Base-by-base conservation (phyloP, 2,888 invertebrate species). In the Eupithecia centaureata region DNA sequence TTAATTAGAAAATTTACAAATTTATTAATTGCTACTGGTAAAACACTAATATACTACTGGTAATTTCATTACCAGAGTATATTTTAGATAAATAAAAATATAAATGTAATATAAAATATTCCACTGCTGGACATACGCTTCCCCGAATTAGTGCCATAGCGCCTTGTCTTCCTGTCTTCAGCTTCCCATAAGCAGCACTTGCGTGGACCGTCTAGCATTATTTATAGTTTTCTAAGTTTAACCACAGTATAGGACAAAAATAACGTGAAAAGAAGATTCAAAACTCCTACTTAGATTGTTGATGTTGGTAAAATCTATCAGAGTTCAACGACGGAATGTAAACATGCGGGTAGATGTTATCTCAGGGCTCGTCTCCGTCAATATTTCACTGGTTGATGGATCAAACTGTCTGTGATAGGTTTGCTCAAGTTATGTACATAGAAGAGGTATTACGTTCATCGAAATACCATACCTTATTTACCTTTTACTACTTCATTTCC, bases 341-440 rank as follows among this genome's bases (percentile, higher is more conserved):
- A 68, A 68, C 62, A 68, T 35, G 47, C 56, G 59, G 35, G 47
- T 58, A 52, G 27, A 59, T 63, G 54, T 57, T 65, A 64, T 57
- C 68, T 33, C 58, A 56, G 54, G 59, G 38, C 62, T 65, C 62
- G 54, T 59, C 65, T 65, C 47, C 33, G 62, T 62, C 42, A 68
- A 68, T 68, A 68, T 68, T 56, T 28, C 27, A 27, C 27, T 61
- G n/a, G 33, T 15, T 30, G 32, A 58, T 35, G 8, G 52, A 57
- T 35, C 30, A 57, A 32, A 32, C 58, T 61, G 47, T 57, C 61
- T 61, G 13, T 58, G 35, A 52, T 61, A 61, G 61, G 47, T 64
- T 61, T 10, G 42, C 33, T 47, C 33, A 12, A 35, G 56, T 57
- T 57, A 52, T 62, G 30, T 61, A 56, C 35, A 33, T 22, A 32